Base-by-base conservation (phyloP, 2,113 vertebrate genomes). In the Rhea americana region DNA sequence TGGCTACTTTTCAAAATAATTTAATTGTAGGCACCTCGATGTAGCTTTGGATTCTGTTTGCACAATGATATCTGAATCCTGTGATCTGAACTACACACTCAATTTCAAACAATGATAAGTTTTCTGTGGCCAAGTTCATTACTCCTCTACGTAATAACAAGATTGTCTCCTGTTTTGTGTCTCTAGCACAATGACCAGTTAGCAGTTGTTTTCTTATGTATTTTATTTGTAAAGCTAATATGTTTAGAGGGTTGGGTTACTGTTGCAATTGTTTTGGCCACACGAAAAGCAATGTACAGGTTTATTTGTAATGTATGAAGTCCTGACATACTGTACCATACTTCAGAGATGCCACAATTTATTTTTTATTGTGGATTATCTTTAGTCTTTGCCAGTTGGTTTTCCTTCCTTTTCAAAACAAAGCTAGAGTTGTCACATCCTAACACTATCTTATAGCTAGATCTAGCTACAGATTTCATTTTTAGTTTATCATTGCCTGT, bases 221-320 rank as follows among this genome's bases (percentile, higher is more conserved):
- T 82, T 73, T 94, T 53, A 61, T 65, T 68, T 88, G 65, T 74
- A 88, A 84, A 93, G 70, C 73, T 78, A 35, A 4, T 62, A 26
- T 32, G 39, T 78, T 90, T 80, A 53, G 85, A 91, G 14, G 56
- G 85, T 10, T 92, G 61, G 67, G 72, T 85, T 91, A 74, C 45
- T 73, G 21, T 43, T 96, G 58, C n/a, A 63, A 51, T 85, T 77
- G 39, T 88, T 93, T 94, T 79, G 74, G 76, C 83, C 88, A 50
- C 75, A 76, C 45, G 53, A 65, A 80, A 77, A 89, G 84, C 37
- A 91, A 84, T 0, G 4, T 32, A 77, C 68, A 83, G 47, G 28
- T 90, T 88, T 95, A 91, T 95, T 86, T 96, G 90, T 66, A 70
- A 90, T 50, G 37, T 80, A 82, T 59, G 82, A 94, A 91, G 85